Base-by-base conservation (phyloP, 2,797 vertebrate genomes). In the Acrocephalus scirpaceus region DNA sequence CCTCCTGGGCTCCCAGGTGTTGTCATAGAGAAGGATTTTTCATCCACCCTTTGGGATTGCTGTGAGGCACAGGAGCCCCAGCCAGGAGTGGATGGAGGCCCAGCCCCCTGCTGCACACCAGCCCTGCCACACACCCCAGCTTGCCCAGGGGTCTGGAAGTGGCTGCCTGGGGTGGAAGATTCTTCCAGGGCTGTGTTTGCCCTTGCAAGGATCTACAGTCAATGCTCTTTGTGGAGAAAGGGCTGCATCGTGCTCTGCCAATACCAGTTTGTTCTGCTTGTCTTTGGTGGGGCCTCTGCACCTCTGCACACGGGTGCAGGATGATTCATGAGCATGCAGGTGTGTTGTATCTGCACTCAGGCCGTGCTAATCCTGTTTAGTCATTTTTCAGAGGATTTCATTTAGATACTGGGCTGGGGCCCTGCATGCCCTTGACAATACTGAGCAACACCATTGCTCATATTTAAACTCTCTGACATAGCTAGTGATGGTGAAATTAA, bases 321-420 rank as follows among this genome's bases (percentile, higher is more conserved):
- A 50, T 90, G 92, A 96, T 94, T 94, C 96, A 92, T 75, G 86
- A 84, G 77, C 38, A 1, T 20, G 47, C 4, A 10, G 54, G 61
- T 36, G 38, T 83, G 69, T 23, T 86, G 61, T 48, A 57, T 75
- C 86, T 81, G 90, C 83, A 29, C 91, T 78, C 76, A 30, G 83
- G 83, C 85, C 62, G 3, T 75, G 82, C 45, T 95, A 83, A 94
- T 91, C 75, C 79, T 60, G 40, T 95, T 91, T 71, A 94, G 81
- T 90, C 75, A 94, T 96, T 96, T 96, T 93, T 94, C 95, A 96
- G 75, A 44, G 88, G 75, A 91, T 95, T 96, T 94, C 88, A 94
- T 93, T 95, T 95, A 90, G 96, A 90, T 90, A 94, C 82, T 26
- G 13, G 82, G 56, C 82, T 60, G 79, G 76, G 69, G 79, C 60